Evolutionary conservation across 2,113 vertebrate species (phyloP).

Genomic region (Mungos mungo): DNA sequence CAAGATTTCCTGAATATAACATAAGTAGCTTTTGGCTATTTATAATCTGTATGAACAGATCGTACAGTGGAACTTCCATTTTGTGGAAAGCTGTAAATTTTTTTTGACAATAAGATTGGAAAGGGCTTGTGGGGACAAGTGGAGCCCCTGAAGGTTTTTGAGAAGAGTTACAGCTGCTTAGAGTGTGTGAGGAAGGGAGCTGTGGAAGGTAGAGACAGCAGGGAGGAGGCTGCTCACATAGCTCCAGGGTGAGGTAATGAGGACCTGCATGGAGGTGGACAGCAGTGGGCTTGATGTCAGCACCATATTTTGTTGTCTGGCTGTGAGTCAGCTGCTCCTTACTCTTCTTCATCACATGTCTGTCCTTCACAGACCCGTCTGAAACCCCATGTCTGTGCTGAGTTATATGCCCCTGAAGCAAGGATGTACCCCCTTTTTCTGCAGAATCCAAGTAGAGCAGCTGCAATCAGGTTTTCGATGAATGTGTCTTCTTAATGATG

Average conservation of each 20-base stretch:
- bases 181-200: not conserved
- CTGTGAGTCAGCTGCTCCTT: not conserved
- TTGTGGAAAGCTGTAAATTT: not conserved
- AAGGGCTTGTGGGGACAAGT: not conserved
- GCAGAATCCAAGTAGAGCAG: not conserved
- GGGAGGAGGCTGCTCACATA: not conserved
- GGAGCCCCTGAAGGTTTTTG: not conserved
- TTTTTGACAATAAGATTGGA: not conserved
- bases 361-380: not conserved
- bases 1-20: not conserved
- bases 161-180: not conserved
- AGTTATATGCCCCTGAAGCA: not conserved
- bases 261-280: not conserved
- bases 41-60: not conserved
- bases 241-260: not conserved
- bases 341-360: not conserved
- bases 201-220: not conserved
- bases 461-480: constrained; percentile 2
- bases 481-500: not conserved
- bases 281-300: not conserved
- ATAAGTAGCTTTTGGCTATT: not conserved
- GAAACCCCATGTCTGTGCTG: not conserved
- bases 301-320: not conserved
- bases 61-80: not conserved
- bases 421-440: not conserved